Percentiles rank a stretch among this genome's conserved stretches.
These are phyloP conservation scores for Bufotes viridis DNA, from an alignment of 2,797 vertebrate genomes.

Conservation along the genomic window DNA sequence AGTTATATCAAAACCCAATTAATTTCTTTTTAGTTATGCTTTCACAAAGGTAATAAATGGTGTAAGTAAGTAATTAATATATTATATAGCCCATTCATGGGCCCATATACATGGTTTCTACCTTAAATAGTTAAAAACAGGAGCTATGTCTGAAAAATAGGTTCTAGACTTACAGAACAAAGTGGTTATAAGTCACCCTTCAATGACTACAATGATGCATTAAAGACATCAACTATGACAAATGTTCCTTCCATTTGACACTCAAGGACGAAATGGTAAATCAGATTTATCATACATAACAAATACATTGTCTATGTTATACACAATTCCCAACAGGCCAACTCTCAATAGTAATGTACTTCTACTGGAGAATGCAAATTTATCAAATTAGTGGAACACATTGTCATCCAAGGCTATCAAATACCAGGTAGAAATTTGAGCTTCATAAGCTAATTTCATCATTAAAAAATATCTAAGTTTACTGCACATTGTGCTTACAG, in stretches of 20 bases:
- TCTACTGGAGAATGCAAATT: not conserved
- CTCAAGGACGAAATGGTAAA: conserved; percentile 51
- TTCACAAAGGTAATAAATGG: not conserved
- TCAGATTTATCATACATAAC: conserved; percentile 50
- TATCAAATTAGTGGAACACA: conserved; percentile 21
- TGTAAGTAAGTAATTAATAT: not conserved
- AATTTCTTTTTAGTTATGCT: not conserved
- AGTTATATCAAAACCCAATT: not conserved
- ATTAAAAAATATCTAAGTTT: not conserved
- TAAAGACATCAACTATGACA: conserved; percentile 46
- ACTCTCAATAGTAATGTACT: conserved; percentile 2
- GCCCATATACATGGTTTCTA: not conserved
- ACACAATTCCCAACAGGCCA: conserved; percentile 28
- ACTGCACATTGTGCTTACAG: not conserved
- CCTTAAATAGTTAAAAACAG: not conserved
- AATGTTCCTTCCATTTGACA: conserved; percentile 54
- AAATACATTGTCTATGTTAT: conserved; percentile 25
- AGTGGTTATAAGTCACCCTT: conserved; percentile 28
- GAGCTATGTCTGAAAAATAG: conserved; percentile 1
- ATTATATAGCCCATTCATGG: not conserved
- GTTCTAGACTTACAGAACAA: conserved; percentile 12
- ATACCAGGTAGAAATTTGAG: not conserved
- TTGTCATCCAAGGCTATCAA: conserved; percentile 1
- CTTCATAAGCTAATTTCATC: not conserved
- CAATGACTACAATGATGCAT: conserved; percentile 48